Conservation (phyloP, 2,113 vertebrate species). For the Typhlomys cinereus region DNA sequence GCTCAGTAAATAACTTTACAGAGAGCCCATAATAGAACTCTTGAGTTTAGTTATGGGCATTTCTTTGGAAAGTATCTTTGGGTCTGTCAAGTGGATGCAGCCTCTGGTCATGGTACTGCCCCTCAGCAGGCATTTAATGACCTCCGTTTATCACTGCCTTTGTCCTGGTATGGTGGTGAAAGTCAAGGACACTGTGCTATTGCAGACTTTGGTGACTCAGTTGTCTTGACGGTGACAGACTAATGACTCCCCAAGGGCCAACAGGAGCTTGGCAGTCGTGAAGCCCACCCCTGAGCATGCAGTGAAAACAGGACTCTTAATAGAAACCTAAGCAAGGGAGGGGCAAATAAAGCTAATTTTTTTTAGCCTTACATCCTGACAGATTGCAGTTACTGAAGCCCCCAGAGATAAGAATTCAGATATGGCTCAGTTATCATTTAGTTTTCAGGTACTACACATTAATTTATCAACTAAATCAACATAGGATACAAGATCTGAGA, state of each 20-base stretch:
- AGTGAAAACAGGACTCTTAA: slow-evolving; percentile 64
- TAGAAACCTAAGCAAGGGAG: slow-evolving; percentile 62
- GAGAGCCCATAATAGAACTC: background rate
- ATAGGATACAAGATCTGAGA: background rate
- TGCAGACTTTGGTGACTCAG: slow-evolving; percentile 52
- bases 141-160: slow-evolving; percentile 43
- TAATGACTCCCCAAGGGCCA: slow-evolving; percentile 68
- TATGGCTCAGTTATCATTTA: slow-evolving; percentile 47
- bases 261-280: slow-evolving; percentile 64
- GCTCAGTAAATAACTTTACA: background rate
- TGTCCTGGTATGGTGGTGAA: slow-evolving; percentile 37
- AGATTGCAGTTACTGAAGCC: slow-evolving; percentile 42
- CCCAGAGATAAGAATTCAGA: slow-evolving; percentile 37
- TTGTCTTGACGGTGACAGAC: slow-evolving; percentile 52
- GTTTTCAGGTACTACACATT: slow-evolving; percentile 40
- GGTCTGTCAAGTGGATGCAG: background rate
- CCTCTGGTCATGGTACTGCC: background rate
- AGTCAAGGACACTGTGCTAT: slow-evolving; percentile 42
- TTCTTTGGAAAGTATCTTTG: slow-evolving; percentile 40
- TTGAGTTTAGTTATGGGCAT: background rate
- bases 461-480: slow-evolving; percentile 25
- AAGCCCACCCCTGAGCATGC: slow-evolving; percentile 45
- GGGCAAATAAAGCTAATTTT: background rate
- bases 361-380: slow-evolving; percentile 57
- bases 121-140: background rate